Percentiles rank a stretch among this genome's conserved stretches.
Evolutionary conservation across 2,888 invertebrate species (phyloP).

Genomic region (Caenorhabditis sp.): DNA sequence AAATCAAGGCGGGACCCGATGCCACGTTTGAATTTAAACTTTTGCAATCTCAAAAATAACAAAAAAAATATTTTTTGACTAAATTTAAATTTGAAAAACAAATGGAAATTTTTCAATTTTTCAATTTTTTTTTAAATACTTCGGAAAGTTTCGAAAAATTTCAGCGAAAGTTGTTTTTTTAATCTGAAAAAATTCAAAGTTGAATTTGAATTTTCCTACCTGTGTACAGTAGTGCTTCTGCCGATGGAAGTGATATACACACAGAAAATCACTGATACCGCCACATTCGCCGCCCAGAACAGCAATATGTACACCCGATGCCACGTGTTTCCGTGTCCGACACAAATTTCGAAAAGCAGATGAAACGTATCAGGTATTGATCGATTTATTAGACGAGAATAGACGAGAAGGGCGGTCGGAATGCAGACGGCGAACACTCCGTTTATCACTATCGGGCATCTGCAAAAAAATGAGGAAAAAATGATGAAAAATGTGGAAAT

Average conservation of each 20-base stretch:
- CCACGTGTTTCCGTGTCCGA: slow-evolving; percentile 32
- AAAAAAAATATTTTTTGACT: too few relatives aligned
- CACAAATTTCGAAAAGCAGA: slow-evolving; percentile 36
- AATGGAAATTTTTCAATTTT: neutral
- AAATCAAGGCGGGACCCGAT: too few relatives aligned
- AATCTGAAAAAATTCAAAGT: neutral
- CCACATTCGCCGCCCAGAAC: slow-evolving; percentile 78
- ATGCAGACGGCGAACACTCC: slow-evolving; percentile 24
- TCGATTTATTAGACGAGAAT: slow-evolving; percentile 17
- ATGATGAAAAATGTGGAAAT: too few relatives aligned
- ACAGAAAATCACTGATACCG: slow-evolving; percentile 75
- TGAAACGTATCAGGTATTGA: slow-evolving; percentile 36
- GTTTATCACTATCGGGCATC: slow-evolving; percentile 45
- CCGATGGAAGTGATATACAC: slow-evolving; percentile 57
- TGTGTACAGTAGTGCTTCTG: slow-evolving; percentile 40
- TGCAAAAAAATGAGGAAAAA: slow-evolving; percentile 32
- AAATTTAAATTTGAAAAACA: too few relatives aligned
- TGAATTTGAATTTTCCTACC: neutral
- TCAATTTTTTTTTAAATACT: too few relatives aligned
- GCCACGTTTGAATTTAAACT: too few relatives aligned
- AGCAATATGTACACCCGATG: slow-evolving; percentile 67
- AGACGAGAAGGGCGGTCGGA: slow-evolving; percentile 29
- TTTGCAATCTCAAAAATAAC: too few relatives aligned
- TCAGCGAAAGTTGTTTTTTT: too few relatives aligned
- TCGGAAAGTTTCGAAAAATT: too few relatives aligned